Evolutionary conservation across 2,888 invertebrate species (phyloP).

Genomic region (Cataglyphis albicans): DNA sequence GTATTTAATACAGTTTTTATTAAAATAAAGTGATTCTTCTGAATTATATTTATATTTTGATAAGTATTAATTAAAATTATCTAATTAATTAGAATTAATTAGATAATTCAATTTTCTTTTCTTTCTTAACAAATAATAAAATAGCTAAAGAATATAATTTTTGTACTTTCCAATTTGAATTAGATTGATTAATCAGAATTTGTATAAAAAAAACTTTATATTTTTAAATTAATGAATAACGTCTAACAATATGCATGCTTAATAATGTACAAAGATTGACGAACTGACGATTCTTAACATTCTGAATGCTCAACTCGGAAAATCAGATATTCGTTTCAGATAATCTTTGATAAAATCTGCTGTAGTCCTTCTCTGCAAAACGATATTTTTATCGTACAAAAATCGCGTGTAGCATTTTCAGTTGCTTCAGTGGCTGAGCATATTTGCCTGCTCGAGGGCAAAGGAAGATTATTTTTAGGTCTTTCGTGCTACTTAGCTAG

Average conservation of each 20-base stretch:
- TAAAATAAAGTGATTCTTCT: neutral
- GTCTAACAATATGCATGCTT: neutral
- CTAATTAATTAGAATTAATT: too few relatives aligned
- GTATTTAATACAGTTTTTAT: neutral
- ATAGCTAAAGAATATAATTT: neutral
- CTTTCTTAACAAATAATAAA: neutral
- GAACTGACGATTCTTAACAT: neutral
- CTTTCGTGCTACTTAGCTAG: conserved; percentile 23
- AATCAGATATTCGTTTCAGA: conserved; percentile 47
- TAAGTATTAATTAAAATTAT: neutral
- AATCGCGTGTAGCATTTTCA: conserved; percentile 39
- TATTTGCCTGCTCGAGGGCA: conserved; percentile 48
- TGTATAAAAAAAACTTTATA: neutral
- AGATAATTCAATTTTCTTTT: neutral
- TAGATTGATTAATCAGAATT: neutral
- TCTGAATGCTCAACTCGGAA: neutral
- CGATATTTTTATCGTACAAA: conserved; percentile 45
- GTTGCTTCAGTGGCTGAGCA: conserved; percentile 10
- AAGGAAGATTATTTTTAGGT: conserved; percentile 52
- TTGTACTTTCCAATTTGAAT: neutral
- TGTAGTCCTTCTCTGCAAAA: conserved; percentile 25
- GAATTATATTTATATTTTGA: neutral
- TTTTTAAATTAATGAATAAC: neutral
- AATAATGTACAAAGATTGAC: neutral
- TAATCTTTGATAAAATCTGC: conserved; percentile 54